phyloP scores from a whole-genome alignment of 2,113 vertebrate species.

The Psettodes erumei region DNA sequence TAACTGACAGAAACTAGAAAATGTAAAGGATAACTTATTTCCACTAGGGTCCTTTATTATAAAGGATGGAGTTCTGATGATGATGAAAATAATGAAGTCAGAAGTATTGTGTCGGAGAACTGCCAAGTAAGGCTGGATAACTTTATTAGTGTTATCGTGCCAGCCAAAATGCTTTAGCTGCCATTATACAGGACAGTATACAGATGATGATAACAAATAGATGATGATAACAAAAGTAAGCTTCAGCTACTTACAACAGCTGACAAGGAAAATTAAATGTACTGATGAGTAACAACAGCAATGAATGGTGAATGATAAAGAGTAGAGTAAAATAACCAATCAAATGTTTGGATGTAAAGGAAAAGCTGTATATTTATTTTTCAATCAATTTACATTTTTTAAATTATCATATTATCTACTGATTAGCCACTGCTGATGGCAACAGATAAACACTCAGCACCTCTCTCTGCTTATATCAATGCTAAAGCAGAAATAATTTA shows the following conservation, averaged over 20 bases:
- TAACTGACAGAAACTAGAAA: no score
- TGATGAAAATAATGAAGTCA: background rate
- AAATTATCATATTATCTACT: no score
- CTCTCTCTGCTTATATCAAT: background rate
- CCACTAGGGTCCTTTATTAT: background rate
- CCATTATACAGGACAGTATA: background rate
- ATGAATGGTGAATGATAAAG: no score
- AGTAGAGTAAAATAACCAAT: no score
- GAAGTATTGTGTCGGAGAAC: background rate
- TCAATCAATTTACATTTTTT: no score
- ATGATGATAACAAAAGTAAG: background rate
- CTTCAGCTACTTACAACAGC: no score
- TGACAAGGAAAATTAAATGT: no score
- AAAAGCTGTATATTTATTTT: no score
- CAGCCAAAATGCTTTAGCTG: background rate
- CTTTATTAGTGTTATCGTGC: background rate
- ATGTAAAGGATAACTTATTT: background rate
- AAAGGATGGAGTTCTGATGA: background rate
- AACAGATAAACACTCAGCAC: conserved; percentile 9
- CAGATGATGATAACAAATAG: no score
- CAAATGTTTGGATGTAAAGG: no score
- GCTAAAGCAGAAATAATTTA: background rate
- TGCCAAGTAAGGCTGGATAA: background rate
- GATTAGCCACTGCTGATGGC: conserved; percentile 11
- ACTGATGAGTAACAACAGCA: no score